Evolutionary conservation across 2,113 vertebrate genomes (phyloP).

Genomic region (Euleptes europaea): DNA sequence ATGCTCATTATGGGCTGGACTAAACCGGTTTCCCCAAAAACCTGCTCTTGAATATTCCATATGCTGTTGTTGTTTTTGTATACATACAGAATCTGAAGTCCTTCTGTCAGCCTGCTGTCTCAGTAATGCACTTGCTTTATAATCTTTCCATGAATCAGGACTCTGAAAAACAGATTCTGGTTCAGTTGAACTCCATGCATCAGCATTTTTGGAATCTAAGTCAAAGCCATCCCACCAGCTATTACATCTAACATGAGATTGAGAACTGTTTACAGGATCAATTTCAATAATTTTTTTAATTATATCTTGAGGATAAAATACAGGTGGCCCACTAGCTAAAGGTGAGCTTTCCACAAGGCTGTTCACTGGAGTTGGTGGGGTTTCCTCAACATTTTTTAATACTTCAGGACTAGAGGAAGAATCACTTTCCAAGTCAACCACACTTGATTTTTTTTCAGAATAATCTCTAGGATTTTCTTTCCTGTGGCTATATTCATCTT

Average conservation of each 20-base stretch:
- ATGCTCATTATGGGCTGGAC: slow-evolving; percentile 34
- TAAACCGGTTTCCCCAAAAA: slow-evolving; percentile 65
- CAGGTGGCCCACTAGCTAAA: slow-evolving; percentile 76
- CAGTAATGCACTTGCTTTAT: slow-evolving; percentile 52
- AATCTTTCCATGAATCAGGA: slow-evolving; percentile 73
- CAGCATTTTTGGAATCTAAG: slow-evolving; percentile 74
- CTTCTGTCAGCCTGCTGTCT: slow-evolving; percentile 62
- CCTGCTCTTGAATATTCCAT: slow-evolving; percentile 50
- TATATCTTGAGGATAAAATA: slow-evolving; percentile 83
- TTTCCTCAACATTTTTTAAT: slow-evolving; percentile 70
- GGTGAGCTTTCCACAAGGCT: slow-evolving; percentile 87
- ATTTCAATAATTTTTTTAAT: slow-evolving; percentile 80
- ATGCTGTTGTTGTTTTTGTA: slow-evolving; percentile 64
- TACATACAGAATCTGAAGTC: slow-evolving; percentile 72
- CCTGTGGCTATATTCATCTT: slow-evolving; percentile 71
- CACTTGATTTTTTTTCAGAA: slow-evolving; percentile 62
- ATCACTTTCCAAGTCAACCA: slow-evolving; percentile 62
- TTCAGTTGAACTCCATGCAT: slow-evolving; percentile 77
- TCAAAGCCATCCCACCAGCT: slow-evolving; percentile 89
- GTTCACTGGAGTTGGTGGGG: slow-evolving; percentile 89
- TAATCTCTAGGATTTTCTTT: slow-evolving; percentile 61
- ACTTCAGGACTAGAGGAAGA: slow-evolving; percentile 66
- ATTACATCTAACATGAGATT: slow-evolving; percentile 72
- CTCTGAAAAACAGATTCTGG: slow-evolving; percentile 78
- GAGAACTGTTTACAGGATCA: slow-evolving; percentile 71